Percentiles rank a stretch among this genome's conserved stretches.
phyloP scores from a whole-genome alignment of 2,888 invertebrate genomes.

The Sarcophaga variegata region DNA sequence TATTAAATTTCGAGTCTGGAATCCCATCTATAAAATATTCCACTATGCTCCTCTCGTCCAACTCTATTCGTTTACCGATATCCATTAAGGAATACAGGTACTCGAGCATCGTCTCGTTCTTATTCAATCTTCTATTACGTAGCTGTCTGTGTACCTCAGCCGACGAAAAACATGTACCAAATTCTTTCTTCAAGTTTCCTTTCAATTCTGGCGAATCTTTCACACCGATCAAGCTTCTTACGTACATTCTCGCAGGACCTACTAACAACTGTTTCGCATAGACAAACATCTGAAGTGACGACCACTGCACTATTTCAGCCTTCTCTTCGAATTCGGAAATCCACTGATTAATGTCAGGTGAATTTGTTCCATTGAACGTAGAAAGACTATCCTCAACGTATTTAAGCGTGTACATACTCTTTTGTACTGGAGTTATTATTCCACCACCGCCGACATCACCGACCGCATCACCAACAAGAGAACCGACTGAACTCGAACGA shows the following conservation, averaged over 20 bases:
- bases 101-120: not conserved
- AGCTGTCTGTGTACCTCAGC: conserved; percentile 10
- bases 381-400: conserved; percentile 41
- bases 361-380: conserved; percentile 11
- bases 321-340: not conserved
- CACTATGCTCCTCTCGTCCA: not conserved
- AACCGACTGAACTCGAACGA: too few relatives aligned
- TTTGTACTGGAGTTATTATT: too few relatives aligned
- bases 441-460: too few relatives aligned
- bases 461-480: too few relatives aligned
- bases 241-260: too few relatives aligned
- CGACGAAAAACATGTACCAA: conserved; percentile 1
- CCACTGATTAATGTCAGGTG: conserved; percentile 29
- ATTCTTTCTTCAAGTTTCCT: conserved; percentile 8
- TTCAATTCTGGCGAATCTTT: conserved; percentile 35
- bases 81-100: conserved; percentile 56
- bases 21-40: too few relatives aligned
- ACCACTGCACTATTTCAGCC: conserved; percentile 20
- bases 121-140: not conserved
- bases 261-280: conserved; percentile 28
- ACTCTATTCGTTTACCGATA: conserved; percentile 33
- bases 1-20: too few relatives aligned
- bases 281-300: conserved; percentile 31
- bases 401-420: conserved; percentile 1
- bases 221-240: too few relatives aligned